Percentiles rank a stretch among this genome's conserved stretches.
phyloP scores from a whole-genome alignment of 2,113 vertebrate genomes.

The Tragulus kanchil region DNA sequence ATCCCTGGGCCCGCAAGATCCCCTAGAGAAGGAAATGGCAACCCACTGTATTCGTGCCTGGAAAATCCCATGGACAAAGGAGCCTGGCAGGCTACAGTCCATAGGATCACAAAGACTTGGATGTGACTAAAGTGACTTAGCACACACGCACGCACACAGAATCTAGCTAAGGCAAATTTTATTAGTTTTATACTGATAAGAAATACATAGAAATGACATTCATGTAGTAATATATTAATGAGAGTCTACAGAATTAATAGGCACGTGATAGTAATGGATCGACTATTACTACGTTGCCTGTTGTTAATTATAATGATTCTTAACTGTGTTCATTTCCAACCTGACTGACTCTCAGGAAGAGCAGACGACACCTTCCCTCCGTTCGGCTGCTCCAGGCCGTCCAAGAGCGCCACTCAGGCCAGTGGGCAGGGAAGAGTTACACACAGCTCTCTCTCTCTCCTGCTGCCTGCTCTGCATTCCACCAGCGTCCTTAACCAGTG shows the following conservation, averaged over 20 bases:
- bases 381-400: neutral
- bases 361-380: neutral
- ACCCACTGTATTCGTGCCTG: no score
- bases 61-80: no score
- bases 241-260: constrained; percentile 50
- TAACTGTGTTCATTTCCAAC: constrained; percentile 15
- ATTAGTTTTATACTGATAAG: neutral
- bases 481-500: neutral
- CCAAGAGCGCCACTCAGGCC: neutral
- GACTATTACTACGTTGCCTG: neutral
- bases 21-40: no score
- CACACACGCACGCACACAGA: neutral
- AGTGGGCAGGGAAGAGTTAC: neutral
- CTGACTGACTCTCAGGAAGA: neutral
- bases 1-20: no score
- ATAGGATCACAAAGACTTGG: no score
- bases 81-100: no score
- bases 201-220: neutral
- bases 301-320: neutral
- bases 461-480: neutral
- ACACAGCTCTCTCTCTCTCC: neutral
- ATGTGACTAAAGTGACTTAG: no score
- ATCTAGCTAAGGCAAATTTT: neutral
- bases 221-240: constrained; percentile 18
- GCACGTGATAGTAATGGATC: neutral